These are phyloP conservation scores for Setophaga petechia DNA, from an alignment of 2,113 vertebrate genomes.

Conservation along the genomic window DNA sequence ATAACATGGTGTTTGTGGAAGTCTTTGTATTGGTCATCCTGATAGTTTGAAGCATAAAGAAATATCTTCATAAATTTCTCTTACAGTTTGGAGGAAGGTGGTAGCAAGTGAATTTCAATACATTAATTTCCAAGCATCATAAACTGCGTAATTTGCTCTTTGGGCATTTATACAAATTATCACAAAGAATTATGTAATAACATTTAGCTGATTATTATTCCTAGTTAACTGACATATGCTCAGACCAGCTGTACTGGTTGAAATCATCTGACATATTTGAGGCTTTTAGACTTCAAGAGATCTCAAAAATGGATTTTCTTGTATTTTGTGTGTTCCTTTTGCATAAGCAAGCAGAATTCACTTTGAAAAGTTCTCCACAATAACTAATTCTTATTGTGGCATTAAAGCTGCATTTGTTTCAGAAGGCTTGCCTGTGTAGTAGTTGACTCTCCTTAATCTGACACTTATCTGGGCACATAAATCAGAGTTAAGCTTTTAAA, in stretches of 20 bases:
- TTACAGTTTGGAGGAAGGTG: background rate
- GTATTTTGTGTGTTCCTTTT: background rate
- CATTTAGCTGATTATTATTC: background rate
- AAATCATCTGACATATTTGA: background rate
- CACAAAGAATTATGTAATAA: background rate
- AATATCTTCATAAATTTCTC: background rate
- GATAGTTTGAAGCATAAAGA: background rate
- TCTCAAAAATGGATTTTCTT: background rate
- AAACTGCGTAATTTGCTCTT: background rate
- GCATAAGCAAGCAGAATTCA: background rate
- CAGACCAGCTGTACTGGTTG: background rate
- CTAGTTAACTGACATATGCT: background rate
- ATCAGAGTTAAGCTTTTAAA: background rate
- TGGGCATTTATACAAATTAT: background rate
- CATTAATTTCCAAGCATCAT: background rate
- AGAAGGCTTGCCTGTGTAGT: background rate
- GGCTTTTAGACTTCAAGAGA: background rate
- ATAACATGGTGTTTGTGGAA: background rate
- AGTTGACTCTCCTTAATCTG: background rate
- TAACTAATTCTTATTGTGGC: background rate
- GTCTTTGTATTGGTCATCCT: background rate
- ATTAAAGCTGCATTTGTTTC: background rate
- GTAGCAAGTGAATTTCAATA: background rate
- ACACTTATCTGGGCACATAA: background rate
- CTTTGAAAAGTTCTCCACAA: background rate